phyloP scores from a whole-genome alignment of 2,113 vertebrate species.

The Genyomyrus donnyi region DNA sequence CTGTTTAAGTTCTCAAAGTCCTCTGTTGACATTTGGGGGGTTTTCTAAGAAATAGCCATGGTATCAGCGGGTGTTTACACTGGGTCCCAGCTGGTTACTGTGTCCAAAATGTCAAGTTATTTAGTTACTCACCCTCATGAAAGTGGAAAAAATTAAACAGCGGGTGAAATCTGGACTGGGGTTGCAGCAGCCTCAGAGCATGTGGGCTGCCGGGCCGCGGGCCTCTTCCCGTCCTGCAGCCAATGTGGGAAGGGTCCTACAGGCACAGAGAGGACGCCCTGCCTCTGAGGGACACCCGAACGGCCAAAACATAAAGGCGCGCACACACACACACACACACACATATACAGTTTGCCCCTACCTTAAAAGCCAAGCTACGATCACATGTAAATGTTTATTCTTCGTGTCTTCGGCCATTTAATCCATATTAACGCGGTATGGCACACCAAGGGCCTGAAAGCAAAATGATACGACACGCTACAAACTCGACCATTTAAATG shows the following conservation, averaged over 20 bases:
- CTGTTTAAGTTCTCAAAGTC: constrained; percentile 26
- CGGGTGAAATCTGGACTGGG: constrained; percentile 47
- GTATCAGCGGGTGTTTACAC: constrained; percentile 58
- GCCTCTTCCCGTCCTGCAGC: constrained; percentile 22
- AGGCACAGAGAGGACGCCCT: neutral
- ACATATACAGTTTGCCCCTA: neutral
- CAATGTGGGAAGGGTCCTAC: neutral
- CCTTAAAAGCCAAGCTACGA: neutral
- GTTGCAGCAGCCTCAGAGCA: constrained; percentile 40
- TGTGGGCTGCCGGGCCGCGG: constrained; percentile 51
- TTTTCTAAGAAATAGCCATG: constrained; percentile 37
- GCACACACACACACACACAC: neutral
- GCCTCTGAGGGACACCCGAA: neutral
- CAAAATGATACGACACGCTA: constrained; percentile 35
- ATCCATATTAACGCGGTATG: neutral
- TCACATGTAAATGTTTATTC: neutral
- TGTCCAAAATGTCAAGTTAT: constrained; percentile 54
- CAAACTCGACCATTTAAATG: constrained; percentile 43
- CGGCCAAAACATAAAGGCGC: neutral
- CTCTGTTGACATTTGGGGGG: constrained; percentile 26
- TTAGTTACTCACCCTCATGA: constrained; percentile 59
- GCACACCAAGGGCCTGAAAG: constrained; percentile 20
- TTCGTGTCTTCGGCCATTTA: neutral
- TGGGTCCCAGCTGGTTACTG: constrained; percentile 56
- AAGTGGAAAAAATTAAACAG: constrained; percentile 56